These are phyloP conservation scores for Hyaena hyaena DNA, from an alignment of 2,113 vertebrate genomes.

Conservation along the genomic window DNA sequence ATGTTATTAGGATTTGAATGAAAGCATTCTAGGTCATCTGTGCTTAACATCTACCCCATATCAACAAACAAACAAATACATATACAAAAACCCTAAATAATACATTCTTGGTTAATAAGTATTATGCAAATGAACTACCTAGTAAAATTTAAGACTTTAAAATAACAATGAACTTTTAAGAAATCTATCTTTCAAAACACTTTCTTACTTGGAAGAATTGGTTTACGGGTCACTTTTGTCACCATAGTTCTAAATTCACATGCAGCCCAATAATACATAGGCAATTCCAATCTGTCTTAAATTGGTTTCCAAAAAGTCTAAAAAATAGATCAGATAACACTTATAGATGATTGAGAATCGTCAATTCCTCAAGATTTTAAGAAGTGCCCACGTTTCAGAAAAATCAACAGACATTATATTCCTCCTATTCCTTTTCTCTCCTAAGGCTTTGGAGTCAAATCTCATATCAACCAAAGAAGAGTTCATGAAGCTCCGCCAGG, in stretches of 20 bases:
- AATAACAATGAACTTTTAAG: background rate
- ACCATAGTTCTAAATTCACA: background rate
- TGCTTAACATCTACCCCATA: background rate
- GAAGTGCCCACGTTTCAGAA: background rate
- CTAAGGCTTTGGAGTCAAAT: constrained; percentile 84
- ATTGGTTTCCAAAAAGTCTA: background rate
- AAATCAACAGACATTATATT: background rate
- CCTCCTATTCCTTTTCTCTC: constrained; percentile 33
- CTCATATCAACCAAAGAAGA: constrained; percentile 82
- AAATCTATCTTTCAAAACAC: constrained; percentile 13
- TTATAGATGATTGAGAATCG: background rate
- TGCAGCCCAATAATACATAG: background rate
- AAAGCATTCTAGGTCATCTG: background rate
- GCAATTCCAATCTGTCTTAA: background rate
- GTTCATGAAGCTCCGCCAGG: constrained; percentile 82
- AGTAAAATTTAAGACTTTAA: background rate
- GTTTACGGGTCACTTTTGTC: background rate
- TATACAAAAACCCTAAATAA: background rate
- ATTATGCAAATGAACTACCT: background rate
- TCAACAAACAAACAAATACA: background rate
- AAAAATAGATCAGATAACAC: background rate
- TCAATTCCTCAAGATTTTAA: background rate
- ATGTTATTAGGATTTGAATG: background rate
- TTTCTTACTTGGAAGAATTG: background rate
- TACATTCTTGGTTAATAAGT: background rate